Conservation (phyloP, 2,888 invertebrate genomes). For the Eulithis prunata region DNA sequence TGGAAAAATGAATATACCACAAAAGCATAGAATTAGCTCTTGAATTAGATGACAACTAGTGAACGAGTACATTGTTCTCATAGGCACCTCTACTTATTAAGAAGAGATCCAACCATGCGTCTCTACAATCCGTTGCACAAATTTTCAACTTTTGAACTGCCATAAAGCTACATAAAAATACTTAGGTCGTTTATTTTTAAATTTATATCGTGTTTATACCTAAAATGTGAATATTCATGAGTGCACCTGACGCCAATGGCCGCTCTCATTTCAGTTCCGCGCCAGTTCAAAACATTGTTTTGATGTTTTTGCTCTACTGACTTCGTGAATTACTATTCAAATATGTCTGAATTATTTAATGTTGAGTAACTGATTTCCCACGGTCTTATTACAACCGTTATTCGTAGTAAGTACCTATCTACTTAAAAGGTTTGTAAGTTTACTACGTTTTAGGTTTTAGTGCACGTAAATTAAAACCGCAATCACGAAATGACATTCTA, state of each 20-base stretch:
- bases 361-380: constrained; percentile 52
- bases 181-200: not conserved
- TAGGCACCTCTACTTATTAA: no score
- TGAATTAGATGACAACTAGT: no score
- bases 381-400: constrained; percentile 40
- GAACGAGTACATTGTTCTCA: no score
- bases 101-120: no score
- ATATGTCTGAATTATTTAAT: constrained; percentile 44
- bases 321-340: constrained; percentile 64
- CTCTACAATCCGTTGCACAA: no score
- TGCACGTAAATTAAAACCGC: constrained; percentile 4
- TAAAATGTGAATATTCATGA: constrained; percentile 67
- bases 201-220: not conserved
- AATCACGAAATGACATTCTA: not conserved
- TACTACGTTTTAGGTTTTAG: constrained; percentile 14
- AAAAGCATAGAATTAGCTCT: no score
- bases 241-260: constrained; percentile 61
- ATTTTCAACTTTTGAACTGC: not conserved
- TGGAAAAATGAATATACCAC: no score
- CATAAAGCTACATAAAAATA: not conserved
- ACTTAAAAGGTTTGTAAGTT: constrained; percentile 15
- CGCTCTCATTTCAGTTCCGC: constrained; percentile 56
- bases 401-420: constrained; percentile 6
- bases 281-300: constrained; percentile 57
- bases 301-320: constrained; percentile 72